Evolutionary conservation across 2,113 vertebrate species (phyloP), one percentile per base, ranked within the genome.

Genomic region (Mus pahari): DNA sequence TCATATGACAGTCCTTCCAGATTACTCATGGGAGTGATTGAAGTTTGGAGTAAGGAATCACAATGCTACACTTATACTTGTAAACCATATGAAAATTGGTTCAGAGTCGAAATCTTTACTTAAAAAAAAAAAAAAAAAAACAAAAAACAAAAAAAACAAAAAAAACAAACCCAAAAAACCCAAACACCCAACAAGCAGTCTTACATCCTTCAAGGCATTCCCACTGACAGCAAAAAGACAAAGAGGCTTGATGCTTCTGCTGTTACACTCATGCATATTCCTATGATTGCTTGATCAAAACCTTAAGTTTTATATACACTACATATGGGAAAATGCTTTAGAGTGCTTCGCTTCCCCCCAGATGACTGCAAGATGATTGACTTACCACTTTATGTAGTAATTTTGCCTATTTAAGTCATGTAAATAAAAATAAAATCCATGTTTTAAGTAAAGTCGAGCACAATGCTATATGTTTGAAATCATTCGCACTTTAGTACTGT

Each of bases 271-370:
- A 94, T 83, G 77, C 45, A 95, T 96, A 96, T 95, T 89, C 88
- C 92, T 92, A 84, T 4, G 26, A 68, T 66, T 96, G 88, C 86
- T 89, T 97, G 95, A 97, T 97, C 53, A 53, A 91, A 94, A 94
- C 95, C 89, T 91, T 95, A 96, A 94, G 89, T 66, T 94, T 96
- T 96, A n/a, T 79, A 96, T 78, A 96, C 93, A 94, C 92, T 95
- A 92, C 78, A 96, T 89, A 97, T 94, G 95, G 94, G 89, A 71
- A 95, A 94, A 96, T 91, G 86, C 95, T 95, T 94, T 86, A 83
- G 81, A 97, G 73, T 1, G 5, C 48, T 90, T 92, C 20, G 20
- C 50, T 94, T 91, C 91, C 4, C 7, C 22, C 33, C 26, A n/a
- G 13, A 92, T 92, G n/a, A 78, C 92, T 96, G 36, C n/a, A 88